Percentiles rank a stretch among this genome's conserved stretches.
These are phyloP conservation scores for Novumbra hubbsi DNA, from an alignment of 2,797 vertebrate species.

Conservation along the genomic window DNA sequence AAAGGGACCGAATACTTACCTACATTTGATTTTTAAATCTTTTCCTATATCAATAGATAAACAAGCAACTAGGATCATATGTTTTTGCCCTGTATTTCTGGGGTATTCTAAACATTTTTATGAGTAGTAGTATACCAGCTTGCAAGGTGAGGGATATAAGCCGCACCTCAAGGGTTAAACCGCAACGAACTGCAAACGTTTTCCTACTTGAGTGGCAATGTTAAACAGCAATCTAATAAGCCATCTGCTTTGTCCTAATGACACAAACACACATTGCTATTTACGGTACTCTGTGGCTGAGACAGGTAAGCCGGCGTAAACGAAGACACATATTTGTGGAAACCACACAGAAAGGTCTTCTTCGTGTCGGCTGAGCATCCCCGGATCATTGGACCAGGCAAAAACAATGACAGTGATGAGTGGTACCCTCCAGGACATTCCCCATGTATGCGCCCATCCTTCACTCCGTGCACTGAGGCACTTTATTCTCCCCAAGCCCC, in stretches of 20 bases:
- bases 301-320: not conserved
- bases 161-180: conserved; percentile 30
- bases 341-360: not conserved
- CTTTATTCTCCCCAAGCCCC: not conserved
- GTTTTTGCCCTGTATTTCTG: not conserved
- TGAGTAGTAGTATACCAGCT: conserved; percentile 9
- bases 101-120: conserved; percentile 1
- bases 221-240: conserved; percentile 29
- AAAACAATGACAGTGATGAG: not conserved
- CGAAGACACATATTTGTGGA: not conserved
- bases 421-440: not conserved
- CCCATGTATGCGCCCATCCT: not conserved
- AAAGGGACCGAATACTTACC: too few relatives aligned
- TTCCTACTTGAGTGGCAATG: conserved; percentile 17
- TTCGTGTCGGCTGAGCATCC: not conserved
- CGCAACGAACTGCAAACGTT: conserved; percentile 31
- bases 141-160: conserved; percentile 11
- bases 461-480: not conserved
- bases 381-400: not conserved
- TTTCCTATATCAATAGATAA: too few relatives aligned
- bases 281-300: not conserved
- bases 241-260: conserved; percentile 27
- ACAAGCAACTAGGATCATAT: too few relatives aligned
- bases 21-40: too few relatives aligned
- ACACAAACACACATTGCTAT: conserved; percentile 2